Evolutionary conservation across 2,113 vertebrate species (phyloP).

Genomic region (Rostratula benghalensis): DNA sequence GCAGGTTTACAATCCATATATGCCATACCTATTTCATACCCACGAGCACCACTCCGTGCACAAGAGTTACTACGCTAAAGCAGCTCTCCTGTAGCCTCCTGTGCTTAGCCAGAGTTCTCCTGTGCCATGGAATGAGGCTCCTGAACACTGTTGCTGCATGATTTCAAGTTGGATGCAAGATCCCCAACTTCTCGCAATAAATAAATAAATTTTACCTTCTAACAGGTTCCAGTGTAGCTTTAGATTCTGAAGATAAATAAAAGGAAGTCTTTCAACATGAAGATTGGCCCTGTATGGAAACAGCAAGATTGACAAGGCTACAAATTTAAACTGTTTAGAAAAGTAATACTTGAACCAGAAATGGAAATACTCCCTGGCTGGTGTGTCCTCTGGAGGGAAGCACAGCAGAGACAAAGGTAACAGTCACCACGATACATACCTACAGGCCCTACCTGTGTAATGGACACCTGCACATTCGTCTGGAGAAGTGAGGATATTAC

Average conservation of each 20-base stretch:
- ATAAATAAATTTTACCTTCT: conserved; percentile 23
- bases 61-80: not conserved
- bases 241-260: conserved; percentile 37
- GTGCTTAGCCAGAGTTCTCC: not conserved
- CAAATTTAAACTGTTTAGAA: conserved; percentile 10
- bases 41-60: not conserved
- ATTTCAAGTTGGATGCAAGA: not conserved
- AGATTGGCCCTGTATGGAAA: conserved; percentile 21
- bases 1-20: not conserved
- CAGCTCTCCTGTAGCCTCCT: not conserved
- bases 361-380: not conserved
- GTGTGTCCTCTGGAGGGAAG: not conserved
- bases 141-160: not conserved
- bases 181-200: not conserved
- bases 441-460: not conserved
- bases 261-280: not conserved
- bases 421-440: not conserved
- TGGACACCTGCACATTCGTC: not conserved
- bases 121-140: not conserved
- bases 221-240: conserved; percentile 32
- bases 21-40: not conserved
- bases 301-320: not conserved
- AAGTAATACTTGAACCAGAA: not conserved
- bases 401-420: not conserved
- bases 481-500: not conserved